Conservation (phyloP, 2,797 vertebrate species). For the Columba guinea region DNA sequence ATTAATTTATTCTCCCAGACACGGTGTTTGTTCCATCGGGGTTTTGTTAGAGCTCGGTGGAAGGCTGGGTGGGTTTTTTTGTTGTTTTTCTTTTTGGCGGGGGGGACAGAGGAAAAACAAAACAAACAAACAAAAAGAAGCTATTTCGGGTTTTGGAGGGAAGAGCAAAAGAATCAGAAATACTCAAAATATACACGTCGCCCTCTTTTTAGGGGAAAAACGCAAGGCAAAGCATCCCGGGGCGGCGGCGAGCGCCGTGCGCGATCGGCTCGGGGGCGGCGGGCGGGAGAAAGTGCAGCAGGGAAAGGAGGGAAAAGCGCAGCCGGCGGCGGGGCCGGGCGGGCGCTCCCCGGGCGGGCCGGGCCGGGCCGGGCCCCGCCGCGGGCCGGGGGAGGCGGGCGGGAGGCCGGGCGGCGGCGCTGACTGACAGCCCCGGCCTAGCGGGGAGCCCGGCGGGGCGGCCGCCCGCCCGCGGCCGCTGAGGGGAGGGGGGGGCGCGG, state of each 20-base stretch:
- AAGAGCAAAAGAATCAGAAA: not conserved
- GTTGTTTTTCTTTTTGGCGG: not conserved
- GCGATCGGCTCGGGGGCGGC: not conserved
- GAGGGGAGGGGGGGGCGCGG: conserved; percentile 52
- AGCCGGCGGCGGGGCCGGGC: not conserved
- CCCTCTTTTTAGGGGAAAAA: not conserved
- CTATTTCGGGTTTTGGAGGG: not conserved
- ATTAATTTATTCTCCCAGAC: conserved; percentile 63
- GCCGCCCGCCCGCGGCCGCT: conserved; percentile 54
- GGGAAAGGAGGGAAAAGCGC: not conserved
- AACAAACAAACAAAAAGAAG: not conserved
- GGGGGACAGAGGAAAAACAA: not conserved
- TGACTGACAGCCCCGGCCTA: conserved; percentile 62
- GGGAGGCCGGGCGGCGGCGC: conserved; percentile 51
- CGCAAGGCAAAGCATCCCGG: not conserved
- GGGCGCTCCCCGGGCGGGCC: not conserved
- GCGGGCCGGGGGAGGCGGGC: conserved; percentile 26
- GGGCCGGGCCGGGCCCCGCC: conserved; percentile 24
- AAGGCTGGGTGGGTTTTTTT: not conserved
- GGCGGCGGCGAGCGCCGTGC: not conserved
- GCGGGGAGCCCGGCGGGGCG: conserved; percentile 54
- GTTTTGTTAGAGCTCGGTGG: conserved; percentile 55
- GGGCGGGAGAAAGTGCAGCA: not conserved
- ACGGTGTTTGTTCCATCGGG: conserved; percentile 31
- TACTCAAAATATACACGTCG: not conserved